Base-by-base conservation (phyloP, 2,888 invertebrate genomes). In the Mythimna vitellina region DNA sequence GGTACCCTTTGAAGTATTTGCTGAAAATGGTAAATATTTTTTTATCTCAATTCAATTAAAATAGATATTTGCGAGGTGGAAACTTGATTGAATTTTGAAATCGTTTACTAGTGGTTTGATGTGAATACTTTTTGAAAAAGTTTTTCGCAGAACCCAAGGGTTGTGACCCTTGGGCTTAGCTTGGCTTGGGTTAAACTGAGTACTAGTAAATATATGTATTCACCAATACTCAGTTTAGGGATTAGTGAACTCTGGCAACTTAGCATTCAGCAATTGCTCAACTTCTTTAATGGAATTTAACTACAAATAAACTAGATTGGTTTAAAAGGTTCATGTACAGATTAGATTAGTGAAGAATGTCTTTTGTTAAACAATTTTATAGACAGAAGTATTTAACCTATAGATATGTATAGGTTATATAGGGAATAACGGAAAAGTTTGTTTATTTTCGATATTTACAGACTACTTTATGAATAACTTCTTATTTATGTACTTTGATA, bases 1-100 rank as follows among this genome's bases (percentile, higher is more conserved):
- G 93, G 0, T 90, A 89, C n/a, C 67, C 90, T 0, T 82, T 90
- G 10, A 86, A 88, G 7, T 22, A 65, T n/a, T 69, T 95, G 3
- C 53, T 92, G 1, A 70, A 89, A 20, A 81, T 88, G 88, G 94
- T 94, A 82, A 57, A n/a, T 35, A n/a, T 0, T 10, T 32, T 32
- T 8, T 9, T 32, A 8, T 4, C 32, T 9, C 1, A 32, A 6
- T 17, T 46, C 17, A 17, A 7, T 20, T 46, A 0, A 46, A 46
- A 46, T 46, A 46, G 17, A 17, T 6, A 46, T 46, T 46, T 1
- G 6, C 49, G n/a, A 51, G 8, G 8, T n/a, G n/a, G 0, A 3
- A 20, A 51, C 46, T 46, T 46, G 17, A 38, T 10, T 32, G 35
- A 20, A 17, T 46, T 17, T 20, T 46, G 1, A 1, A 5, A 42